Percentiles rank a stretch among this genome's conserved stretches.
Evolutionary conservation across 2,888 invertebrate genomes (phyloP).

Genomic region (Drosophila gaucha): DNA sequence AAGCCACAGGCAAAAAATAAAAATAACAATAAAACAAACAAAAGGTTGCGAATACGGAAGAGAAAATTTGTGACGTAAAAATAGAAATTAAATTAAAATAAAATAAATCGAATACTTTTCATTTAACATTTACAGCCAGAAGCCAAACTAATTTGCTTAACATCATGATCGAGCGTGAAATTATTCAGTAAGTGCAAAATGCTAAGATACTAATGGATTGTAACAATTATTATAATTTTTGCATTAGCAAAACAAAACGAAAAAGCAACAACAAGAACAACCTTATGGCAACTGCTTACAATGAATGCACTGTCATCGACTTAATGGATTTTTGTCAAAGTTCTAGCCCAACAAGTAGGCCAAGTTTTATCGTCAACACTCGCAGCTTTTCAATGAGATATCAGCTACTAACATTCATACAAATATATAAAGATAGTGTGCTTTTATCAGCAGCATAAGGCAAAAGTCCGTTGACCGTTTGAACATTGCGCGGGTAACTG

Average conservation of each 20-base stretch:
- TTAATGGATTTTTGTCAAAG: constrained; percentile 36
- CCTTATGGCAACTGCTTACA: background rate
- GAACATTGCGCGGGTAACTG: constrained; percentile 45
- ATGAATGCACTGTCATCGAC: constrained; percentile 1
- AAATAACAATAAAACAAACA: constrained; percentile 4
- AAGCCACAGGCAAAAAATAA: constrained; percentile 17
- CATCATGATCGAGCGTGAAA: constrained; percentile 77
- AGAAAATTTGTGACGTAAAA: constrained; percentile 17
- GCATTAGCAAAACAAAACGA: constrained; percentile 9
- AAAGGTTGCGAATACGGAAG: constrained; percentile 50
- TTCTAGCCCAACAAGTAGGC: constrained; percentile 53
- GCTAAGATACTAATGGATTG: constrained; percentile 4
- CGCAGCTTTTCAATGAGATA: constrained; percentile 1
- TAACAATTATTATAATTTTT: background rate
- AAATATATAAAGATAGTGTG: constrained; percentile 1
- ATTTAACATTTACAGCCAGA: constrained; percentile 35
- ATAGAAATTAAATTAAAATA: background rate
- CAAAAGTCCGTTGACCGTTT: constrained; percentile 65
- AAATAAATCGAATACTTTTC: constrained; percentile 17
- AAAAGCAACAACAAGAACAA: background rate
- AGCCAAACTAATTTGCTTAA: constrained; percentile 9
- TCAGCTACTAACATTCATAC: background rate
- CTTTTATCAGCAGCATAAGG: constrained; percentile 53
- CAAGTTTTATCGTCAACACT: constrained; percentile 68
- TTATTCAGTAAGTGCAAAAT: constrained; percentile 75